Conservation (phyloP, 2,797 vertebrate species). For the Pseudochirops corinnae region DNA sequence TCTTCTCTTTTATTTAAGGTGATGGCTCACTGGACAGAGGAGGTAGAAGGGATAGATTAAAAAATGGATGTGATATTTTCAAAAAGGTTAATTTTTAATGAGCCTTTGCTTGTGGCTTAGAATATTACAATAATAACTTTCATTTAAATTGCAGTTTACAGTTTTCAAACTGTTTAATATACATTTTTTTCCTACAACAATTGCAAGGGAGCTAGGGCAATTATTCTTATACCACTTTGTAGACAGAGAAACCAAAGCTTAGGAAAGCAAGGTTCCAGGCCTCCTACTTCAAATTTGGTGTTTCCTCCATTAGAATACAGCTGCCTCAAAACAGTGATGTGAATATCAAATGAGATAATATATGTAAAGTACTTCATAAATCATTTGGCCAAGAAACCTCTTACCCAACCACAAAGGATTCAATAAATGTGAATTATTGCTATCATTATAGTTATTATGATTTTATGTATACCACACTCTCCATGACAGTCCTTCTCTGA, state of each 20-base stretch:
- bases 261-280: not conserved
- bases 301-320: not conserved
- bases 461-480: not conserved
- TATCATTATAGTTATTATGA: not conserved
- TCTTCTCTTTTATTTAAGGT: not conserved
- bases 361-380: not conserved
- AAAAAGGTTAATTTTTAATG: not conserved
- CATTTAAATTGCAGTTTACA: not conserved
- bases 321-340: not conserved
- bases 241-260: not conserved
- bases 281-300: not conserved
- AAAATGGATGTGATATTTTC: not conserved
- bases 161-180: not conserved
- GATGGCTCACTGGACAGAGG: not conserved
- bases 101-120: not conserved
- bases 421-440: not conserved
- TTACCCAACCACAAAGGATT: not conserved
- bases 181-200: not conserved
- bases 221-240: not conserved
- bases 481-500: not conserved
- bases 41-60: not conserved
- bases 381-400: not conserved
- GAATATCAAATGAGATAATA: not conserved
- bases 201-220: not conserved
- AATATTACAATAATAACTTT: not conserved